phyloP scores from a whole-genome alignment of 1,140 invertebrate genomes.

The Cherax destructor region DNA sequence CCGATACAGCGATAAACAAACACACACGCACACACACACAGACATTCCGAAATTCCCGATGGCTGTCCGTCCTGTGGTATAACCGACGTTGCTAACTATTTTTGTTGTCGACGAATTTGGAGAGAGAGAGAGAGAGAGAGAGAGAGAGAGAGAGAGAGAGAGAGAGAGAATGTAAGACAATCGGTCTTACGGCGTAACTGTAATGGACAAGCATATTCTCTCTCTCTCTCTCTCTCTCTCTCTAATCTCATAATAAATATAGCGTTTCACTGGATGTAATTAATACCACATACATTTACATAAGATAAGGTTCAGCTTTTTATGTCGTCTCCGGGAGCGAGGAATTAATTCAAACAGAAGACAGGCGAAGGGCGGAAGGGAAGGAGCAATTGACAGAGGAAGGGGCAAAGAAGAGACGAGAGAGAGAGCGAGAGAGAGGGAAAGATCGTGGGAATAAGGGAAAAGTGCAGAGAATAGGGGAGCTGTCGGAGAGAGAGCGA shows the following conservation, averaged over 20 bases:
- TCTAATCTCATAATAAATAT: background rate
- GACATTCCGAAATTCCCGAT: no score
- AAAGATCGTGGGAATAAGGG: background rate
- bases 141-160: no score
- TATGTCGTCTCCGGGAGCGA: background rate
- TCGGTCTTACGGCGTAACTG: no score
- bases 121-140: no score
- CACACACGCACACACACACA: no score
- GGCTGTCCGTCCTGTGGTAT: no score
- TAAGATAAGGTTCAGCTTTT: background rate
- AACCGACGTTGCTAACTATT: no score
- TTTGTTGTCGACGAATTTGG: no score
- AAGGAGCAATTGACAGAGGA: background rate
- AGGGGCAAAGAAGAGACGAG: background rate
- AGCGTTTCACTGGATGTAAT: no score
- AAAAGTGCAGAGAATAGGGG: background rate
- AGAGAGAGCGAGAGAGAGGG: background rate
- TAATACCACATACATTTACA: background rate
- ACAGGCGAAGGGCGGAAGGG: background rate
- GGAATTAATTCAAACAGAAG: background rate
- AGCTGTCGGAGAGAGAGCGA: background rate
- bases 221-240: background rate
- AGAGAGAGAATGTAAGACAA: no score
- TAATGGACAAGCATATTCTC: no score
- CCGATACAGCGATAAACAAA: no score